phyloP scores from a whole-genome alignment of 2,888 invertebrate genomes.

The Acleris emargana region DNA sequence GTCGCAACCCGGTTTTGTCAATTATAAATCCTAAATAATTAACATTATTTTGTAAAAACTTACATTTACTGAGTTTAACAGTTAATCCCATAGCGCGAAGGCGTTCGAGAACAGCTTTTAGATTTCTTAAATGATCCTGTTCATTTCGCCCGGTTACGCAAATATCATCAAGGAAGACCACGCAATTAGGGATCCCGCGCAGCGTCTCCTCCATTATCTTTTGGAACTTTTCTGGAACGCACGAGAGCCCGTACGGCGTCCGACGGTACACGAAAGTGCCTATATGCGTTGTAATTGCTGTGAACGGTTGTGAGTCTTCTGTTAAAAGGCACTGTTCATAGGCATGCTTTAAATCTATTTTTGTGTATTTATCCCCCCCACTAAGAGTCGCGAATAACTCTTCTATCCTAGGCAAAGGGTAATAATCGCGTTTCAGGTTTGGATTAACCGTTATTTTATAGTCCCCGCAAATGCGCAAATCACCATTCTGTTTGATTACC shows the following conservation, averaged over 20 bases:
- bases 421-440: slow-evolving; percentile 26
- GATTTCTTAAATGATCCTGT: slow-evolving; percentile 19
- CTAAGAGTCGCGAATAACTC: slow-evolving; percentile 30
- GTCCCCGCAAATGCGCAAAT: neutral
- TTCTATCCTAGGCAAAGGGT: slow-evolving; percentile 16
- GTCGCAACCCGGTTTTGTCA: slow-evolving; percentile 36
- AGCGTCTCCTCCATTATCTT: slow-evolving; percentile 40
- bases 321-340: slow-evolving; percentile 23
- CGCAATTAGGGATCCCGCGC: slow-evolving; percentile 34
- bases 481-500: neutral
- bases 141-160: slow-evolving; percentile 28
- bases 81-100: slow-evolving; percentile 34
- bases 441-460: neutral
- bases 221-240: slow-evolving; percentile 43
- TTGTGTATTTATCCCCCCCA: slow-evolving; percentile 29
- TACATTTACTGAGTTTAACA: slow-evolving; percentile 41
- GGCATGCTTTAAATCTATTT: slow-evolving; percentile 27
- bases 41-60: slow-evolving; percentile 40
- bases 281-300: slow-evolving; percentile 39
- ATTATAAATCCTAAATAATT: slow-evolving; percentile 42
- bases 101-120: slow-evolving; percentile 30
- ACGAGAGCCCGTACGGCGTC: slow-evolving; percentile 40
- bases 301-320: slow-evolving; percentile 35
- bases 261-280: slow-evolving; percentile 42
- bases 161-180: slow-evolving; percentile 41